phyloP scores from a whole-genome alignment of 1,140 invertebrate species.

The Meloidogyne chitwoodi region DNA sequence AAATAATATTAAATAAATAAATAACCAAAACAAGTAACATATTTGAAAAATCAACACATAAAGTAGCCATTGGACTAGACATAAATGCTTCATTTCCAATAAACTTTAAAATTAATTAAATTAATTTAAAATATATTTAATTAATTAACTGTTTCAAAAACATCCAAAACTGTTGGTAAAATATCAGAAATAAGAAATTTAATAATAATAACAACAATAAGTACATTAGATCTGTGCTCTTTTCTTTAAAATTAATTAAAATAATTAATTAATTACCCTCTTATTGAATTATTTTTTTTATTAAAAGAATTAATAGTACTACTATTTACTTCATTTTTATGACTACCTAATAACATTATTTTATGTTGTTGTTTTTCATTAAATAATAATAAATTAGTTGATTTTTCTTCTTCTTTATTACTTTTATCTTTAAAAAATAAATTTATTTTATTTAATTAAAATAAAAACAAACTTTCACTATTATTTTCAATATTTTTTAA shows the following conservation, averaged over 20 bases:
- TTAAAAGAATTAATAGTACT: neutral
- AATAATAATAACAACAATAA: slow-evolving; percentile 52
- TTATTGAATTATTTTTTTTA: slow-evolving; percentile 6
- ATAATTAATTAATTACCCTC: neutral
- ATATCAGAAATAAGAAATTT: slow-evolving; percentile 56
- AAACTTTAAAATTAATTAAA: slow-evolving; percentile 32
- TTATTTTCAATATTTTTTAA: neutral
- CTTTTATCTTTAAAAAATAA: neutral
- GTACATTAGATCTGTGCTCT: slow-evolving; percentile 54
- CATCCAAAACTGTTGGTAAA: slow-evolving; percentile 51
- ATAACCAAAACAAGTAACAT: slow-evolving; percentile 47
- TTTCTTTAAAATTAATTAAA: slow-evolving; percentile 37
- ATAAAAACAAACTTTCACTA: neutral
- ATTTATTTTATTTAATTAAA: neutral
- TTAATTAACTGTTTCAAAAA: slow-evolving; percentile 51
- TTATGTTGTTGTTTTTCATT: slow-evolving; percentile 28
- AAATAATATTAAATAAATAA: neutral
- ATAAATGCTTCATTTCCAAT: slow-evolving; percentile 50
- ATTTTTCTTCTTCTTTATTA: slow-evolving; percentile 14
- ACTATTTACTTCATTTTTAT: neutral
- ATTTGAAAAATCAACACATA: slow-evolving; percentile 53
- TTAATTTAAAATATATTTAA: neutral
- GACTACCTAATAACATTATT: neutral
- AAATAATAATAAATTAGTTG: slow-evolving; percentile 26
- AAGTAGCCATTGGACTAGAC: slow-evolving; percentile 42